Evolutionary conservation across 2,797 vertebrate genomes (phyloP).

Genomic region (Amniataba percoides): DNA sequence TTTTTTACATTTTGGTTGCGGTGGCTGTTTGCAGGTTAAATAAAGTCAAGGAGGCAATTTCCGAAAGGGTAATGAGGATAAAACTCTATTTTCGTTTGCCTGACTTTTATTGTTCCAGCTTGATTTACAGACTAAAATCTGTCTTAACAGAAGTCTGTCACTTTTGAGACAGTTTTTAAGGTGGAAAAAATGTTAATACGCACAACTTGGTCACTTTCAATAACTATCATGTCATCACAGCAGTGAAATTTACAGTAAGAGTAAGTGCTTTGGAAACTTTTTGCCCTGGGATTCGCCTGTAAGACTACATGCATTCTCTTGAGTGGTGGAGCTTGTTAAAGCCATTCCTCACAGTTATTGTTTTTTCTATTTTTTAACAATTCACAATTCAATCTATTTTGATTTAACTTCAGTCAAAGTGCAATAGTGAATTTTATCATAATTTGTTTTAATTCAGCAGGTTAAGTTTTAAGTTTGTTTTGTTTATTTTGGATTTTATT

Average conservation of each 20-base stretch:
- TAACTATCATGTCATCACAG: not conserved
- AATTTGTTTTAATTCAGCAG: not conserved
- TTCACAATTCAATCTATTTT: not conserved
- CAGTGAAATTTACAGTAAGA: not conserved
- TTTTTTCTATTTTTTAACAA: not conserved
- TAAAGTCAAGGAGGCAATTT: conserved; percentile 2
- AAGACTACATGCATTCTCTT: not conserved
- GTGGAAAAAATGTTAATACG: not conserved
- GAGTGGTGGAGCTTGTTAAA: not conserved
- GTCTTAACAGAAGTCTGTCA: not conserved
- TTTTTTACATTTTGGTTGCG: not conserved
- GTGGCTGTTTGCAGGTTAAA: not conserved
- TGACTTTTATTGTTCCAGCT: conserved; percentile 4
- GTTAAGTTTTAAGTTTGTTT: no score
- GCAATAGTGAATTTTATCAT: not conserved
- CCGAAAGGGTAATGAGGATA: not conserved
- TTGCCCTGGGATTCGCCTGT: not conserved
- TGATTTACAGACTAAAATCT: not conserved
- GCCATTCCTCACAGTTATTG: not conserved
- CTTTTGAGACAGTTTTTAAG: not conserved
- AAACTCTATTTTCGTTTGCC: not conserved
- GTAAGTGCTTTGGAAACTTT: not conserved
- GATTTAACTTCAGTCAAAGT: not conserved
- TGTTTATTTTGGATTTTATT: not conserved
- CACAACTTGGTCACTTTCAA: not conserved